phyloP scores from a whole-genome alignment of 2,113 vertebrate species.

The Brachyhypopomus occidentalis region DNA sequence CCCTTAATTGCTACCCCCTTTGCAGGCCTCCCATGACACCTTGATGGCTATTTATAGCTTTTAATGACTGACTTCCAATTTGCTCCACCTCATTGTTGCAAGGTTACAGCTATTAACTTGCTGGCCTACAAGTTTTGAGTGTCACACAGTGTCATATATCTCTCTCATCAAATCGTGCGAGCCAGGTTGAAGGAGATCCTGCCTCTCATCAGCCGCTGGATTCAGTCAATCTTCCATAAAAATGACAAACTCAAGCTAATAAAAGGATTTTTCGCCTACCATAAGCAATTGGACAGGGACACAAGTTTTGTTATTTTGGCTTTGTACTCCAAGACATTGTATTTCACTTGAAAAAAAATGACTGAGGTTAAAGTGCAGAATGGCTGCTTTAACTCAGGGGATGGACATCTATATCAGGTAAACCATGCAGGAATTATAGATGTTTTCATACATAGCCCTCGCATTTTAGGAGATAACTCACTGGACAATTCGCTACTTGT shows the following conservation, averaged over 20 bases:
- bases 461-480: background rate
- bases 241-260: background rate
- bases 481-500: too few species aligned
- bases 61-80: conserved; percentile 42
- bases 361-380: too few species aligned
- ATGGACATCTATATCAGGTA: too few species aligned
- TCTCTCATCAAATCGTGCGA: conserved; percentile 25
- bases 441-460: background rate
- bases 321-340: too few species aligned
- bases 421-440: too few species aligned
- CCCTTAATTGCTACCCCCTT: conserved; percentile 42
- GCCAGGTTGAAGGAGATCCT: background rate
- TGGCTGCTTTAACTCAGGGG: too few species aligned
- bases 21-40: conserved; percentile 34
- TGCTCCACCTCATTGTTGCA: conserved; percentile 27
- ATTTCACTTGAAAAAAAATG: too few species aligned
- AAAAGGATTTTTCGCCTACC: background rate
- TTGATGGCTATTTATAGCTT: conserved; percentile 38
- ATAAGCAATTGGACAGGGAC: too few species aligned
- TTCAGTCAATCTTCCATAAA: background rate
- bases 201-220: background rate
- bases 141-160: conserved; percentile 44
- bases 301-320: too few species aligned
- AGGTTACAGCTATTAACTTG: conserved; percentile 39
- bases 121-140: conserved; percentile 30